Evolutionary conservation across 2,113 vertebrate genomes (phyloP).

Genomic region (Lagopus muta): DNA sequence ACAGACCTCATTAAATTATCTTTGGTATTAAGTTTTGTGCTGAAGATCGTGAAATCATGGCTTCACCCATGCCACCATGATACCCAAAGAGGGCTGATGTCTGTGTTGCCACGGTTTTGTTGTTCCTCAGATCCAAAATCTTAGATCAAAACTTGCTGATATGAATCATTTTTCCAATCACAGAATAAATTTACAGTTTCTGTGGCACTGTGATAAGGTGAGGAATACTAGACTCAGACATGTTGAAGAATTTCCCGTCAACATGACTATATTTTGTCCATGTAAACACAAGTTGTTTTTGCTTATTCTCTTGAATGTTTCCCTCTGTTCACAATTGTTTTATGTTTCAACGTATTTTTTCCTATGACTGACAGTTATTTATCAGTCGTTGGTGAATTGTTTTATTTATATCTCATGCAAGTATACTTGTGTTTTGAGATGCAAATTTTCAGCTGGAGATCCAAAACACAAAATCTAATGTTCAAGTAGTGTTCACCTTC

Average conservation of each 20-base stretch:
- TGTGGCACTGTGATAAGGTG: neutral
- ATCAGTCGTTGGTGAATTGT: rapidly evolving
- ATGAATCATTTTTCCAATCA: neutral
- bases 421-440: neutral
- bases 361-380: neutral
- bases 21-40: neutral
- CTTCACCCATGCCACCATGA: neutral
- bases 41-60: neutral
- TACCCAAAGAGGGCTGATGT: neutral
- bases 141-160: neutral
- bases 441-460: neutral
- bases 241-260: neutral
- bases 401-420: neutral
- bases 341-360: neutral
- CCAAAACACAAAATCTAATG: neutral
- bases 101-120: neutral
- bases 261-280: neutral
- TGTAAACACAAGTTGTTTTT: neutral
- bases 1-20: neutral
- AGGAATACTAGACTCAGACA: neutral
- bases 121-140: neutral
- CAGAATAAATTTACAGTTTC: neutral
- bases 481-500: neutral
- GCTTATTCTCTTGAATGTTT: neutral
- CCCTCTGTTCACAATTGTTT: neutral